Percentiles rank a stretch among this genome's conserved stretches.
Evolutionary conservation across 2,888 invertebrate species (phyloP).

Genomic region (Apotomis betuletana): DNA sequence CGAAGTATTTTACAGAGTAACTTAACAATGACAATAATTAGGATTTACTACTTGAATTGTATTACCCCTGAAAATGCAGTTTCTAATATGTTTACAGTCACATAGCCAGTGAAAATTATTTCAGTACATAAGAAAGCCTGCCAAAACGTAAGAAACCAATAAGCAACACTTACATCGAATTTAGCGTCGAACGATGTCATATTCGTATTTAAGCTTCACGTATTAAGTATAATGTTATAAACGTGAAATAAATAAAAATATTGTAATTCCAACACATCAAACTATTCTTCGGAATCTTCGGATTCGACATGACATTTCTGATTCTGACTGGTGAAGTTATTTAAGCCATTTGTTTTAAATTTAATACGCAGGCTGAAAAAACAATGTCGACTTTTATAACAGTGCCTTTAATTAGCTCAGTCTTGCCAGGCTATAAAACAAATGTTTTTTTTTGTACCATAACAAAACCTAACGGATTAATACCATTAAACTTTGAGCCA

Average conservation of each 20-base stretch:
- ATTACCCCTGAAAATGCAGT: constrained; percentile 4
- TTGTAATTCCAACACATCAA: constrained; percentile 40
- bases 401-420: background rate
- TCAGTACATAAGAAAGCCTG: background rate
- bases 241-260: constrained; percentile 34
- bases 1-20: too few relatives aligned
- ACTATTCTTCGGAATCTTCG: constrained; percentile 9
- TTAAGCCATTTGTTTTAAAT: background rate
- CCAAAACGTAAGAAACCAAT: background rate
- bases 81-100: constrained; percentile 11
- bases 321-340: background rate
- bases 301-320: constrained; percentile 28
- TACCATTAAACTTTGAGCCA: too few relatives aligned
- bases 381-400: background rate
- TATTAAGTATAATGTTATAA: constrained; percentile 11
- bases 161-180: constrained; percentile 82
- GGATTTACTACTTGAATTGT: background rate
- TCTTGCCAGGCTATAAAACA: background rate
- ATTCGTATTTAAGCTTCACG: constrained; percentile 38
- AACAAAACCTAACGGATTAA: too few relatives aligned
- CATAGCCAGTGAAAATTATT: constrained; percentile 1
- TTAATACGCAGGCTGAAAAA: background rate
- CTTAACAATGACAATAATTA: background rate
- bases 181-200: constrained; percentile 78
- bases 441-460: background rate